Evolutionary conservation across 2,888 invertebrate species (phyloP).

Genomic region (Caenorhabditis sp.): DNA sequence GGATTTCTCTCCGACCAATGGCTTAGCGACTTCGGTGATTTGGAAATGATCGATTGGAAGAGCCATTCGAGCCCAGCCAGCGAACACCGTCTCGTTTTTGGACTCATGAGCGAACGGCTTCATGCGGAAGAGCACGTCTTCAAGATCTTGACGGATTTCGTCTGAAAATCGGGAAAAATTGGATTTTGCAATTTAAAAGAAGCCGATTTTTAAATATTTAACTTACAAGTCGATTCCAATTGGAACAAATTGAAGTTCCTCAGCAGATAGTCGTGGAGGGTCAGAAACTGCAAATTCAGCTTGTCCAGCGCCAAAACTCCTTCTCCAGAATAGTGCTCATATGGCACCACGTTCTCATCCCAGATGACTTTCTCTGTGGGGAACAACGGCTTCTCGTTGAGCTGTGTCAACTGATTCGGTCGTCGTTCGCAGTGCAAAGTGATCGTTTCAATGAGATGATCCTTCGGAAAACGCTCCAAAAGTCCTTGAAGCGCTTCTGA

Average conservation of each 20-base stretch:
- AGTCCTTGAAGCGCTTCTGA: not conserved
- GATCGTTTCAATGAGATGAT: conserved; percentile 91
- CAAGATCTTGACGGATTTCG: conserved; percentile 98
- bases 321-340: conserved; percentile 97
- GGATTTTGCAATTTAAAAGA: conserved; percentile 96
- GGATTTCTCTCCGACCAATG: conserved; percentile 90
- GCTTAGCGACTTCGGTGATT: conserved; percentile 90
- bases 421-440: conserved; percentile 73
- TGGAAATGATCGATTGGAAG: conserved; percentile 94
- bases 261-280: conserved; percentile 96
- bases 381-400: conserved; percentile 98
- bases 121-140: conserved; percentile 95
- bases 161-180: conserved; percentile 96
- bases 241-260: conserved; percentile 98
- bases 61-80: conserved; percentile 99
- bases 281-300: conserved; percentile 97
- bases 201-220: not conserved
- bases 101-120: conserved; percentile 90
- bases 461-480: conserved; percentile 86
- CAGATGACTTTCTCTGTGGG: conserved; percentile 98
- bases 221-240: conserved; percentile 94
- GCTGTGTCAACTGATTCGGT: conserved; percentile 88
- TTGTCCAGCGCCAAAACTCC: conserved; percentile 93
- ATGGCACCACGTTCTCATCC: conserved; percentile 99
- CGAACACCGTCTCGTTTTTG: conserved; percentile 88